Percentiles rank a stretch among this genome's conserved stretches.
Conservation (phyloP, 2,797 vertebrate genomes). For the Melanitta fusca region DNA sequence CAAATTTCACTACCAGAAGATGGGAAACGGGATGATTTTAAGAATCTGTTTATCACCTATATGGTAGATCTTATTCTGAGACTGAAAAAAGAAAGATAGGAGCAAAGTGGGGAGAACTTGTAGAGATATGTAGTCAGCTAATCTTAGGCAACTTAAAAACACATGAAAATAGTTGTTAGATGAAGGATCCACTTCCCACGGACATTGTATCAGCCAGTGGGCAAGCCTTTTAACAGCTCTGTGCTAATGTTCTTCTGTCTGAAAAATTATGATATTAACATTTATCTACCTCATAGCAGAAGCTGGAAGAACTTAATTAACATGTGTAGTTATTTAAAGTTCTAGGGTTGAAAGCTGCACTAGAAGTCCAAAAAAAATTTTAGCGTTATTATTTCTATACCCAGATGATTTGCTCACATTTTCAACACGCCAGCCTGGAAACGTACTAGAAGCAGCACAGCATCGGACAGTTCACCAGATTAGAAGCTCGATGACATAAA, state of each 20-base stretch:
- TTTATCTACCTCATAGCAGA: not conserved
- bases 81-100: not conserved
- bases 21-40: not conserved
- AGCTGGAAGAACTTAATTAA: slow-evolving; percentile 44
- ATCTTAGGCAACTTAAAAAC: not conserved
- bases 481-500: not conserved
- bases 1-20: not conserved
- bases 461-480: not conserved
- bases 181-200: not conserved
- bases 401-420: slow-evolving; percentile 15
- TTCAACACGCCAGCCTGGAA: not conserved
- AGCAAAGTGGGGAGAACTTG: not conserved
- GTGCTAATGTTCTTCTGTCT: not conserved
- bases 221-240: not conserved
- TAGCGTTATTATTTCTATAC: slow-evolving; percentile 11
- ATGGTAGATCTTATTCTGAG: not conserved
- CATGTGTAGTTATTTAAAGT: slow-evolving; percentile 14
- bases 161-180: not conserved
- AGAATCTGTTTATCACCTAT: not conserved
- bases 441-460: not conserved
- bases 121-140: not conserved
- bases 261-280: not conserved
- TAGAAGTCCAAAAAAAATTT: not conserved
- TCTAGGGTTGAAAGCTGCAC: not conserved
- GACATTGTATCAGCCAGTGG: not conserved